A percentile compares a stretch with the other conserved stretches of the same genome.
phyloP scores from a whole-genome alignment of 1,140 invertebrate species.

The Pseudomyrmex pallidus region DNA sequence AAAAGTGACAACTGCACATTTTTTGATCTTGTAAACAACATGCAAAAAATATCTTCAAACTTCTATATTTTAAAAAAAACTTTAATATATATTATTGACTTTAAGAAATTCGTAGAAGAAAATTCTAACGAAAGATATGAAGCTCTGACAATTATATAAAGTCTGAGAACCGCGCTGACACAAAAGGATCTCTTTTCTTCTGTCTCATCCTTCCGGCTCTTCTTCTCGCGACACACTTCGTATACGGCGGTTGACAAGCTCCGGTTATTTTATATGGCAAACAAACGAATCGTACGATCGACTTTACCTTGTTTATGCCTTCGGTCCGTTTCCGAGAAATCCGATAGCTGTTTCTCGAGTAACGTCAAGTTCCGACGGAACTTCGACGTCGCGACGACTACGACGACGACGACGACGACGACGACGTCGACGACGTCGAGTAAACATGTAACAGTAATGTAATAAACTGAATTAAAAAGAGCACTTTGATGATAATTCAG shows the following conservation, averaged over 20 bases:
- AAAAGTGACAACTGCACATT: too few species aligned
- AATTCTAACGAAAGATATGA: not conserved
- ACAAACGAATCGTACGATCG: conserved; percentile 60
- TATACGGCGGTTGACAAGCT: conserved; percentile 61
- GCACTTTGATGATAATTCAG: not conserved
- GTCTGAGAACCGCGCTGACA: not conserved
- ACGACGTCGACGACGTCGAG: not conserved
- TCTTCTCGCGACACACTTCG: conserved; percentile 36
- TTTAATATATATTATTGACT: too few species aligned
- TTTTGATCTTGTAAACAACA: too few species aligned
- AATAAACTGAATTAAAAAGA: conserved; percentile 47
- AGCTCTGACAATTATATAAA: conserved; percentile 22
- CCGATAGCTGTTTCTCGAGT: conserved; percentile 52
- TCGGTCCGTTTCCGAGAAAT: conserved; percentile 44
- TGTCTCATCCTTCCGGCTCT: conserved; percentile 2
- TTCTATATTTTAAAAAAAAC: too few species aligned
- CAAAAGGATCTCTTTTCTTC: not conserved
- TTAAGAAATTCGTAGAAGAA: too few species aligned
- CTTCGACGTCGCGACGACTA: conserved; percentile 1
- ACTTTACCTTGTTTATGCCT: conserved; percentile 48
- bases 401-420: too few species aligned
- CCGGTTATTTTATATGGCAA: conserved; percentile 65
- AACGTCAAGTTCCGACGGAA: conserved; percentile 20
- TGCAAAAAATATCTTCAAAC: too few species aligned
- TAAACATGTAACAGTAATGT: conserved; percentile 17